Percentiles rank a stretch among this genome's conserved stretches.
phyloP scores from a whole-genome alignment of 2,797 vertebrate species.

The Lepidocolaptes lacrymiger region DNA sequence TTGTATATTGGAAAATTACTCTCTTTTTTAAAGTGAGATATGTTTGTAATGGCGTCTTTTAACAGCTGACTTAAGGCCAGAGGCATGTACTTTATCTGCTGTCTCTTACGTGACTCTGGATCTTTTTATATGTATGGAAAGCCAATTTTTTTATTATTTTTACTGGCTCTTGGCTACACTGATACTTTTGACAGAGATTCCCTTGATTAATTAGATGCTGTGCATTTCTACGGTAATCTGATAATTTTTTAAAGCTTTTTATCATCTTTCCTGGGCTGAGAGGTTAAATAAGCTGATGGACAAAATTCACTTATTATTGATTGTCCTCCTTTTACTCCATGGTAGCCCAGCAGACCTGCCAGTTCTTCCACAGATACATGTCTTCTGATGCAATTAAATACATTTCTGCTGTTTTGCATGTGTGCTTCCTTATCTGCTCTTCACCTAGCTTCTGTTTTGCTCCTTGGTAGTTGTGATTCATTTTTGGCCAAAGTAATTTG shows the following conservation, averaged over 20 bases:
- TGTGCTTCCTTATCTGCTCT: neutral
- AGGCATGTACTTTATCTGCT: constrained; percentile 2
- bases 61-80: neutral
- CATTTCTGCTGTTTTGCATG: neutral
- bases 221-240: neutral
- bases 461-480: neutral
- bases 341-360: constrained; percentile 14
- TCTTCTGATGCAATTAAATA: neutral
- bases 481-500: neutral
- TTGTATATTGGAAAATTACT: neutral
- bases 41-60: neutral
- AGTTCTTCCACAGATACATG: neutral
- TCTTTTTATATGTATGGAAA: neutral
- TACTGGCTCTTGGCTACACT: neutral
- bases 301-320: neutral
- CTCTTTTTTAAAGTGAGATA: neutral
- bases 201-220: neutral
- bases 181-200: neutral
- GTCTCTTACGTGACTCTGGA: neutral
- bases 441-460: neutral
- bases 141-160: neutral
- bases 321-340: neutral
- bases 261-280: neutral
- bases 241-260: neutral
- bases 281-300: neutral